phyloP scores from a whole-genome alignment of 2,113 vertebrate genomes.

The Anoura caudifer region DNA sequence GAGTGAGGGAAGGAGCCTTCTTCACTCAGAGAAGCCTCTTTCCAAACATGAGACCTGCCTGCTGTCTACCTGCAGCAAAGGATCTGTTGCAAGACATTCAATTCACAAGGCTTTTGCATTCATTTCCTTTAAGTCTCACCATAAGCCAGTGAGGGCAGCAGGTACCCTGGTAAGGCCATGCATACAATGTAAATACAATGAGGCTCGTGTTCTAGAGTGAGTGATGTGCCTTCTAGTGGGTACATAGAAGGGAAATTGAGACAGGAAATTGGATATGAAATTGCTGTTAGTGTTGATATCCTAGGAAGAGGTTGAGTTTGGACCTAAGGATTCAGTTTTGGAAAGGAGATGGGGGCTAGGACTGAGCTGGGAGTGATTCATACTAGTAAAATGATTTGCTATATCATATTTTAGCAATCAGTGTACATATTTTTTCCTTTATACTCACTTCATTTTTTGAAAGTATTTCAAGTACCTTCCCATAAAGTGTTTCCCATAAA shows the following conservation, averaged over 20 bases:
- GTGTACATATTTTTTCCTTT: neutral
- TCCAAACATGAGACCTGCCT: neutral
- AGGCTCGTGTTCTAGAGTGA: neutral
- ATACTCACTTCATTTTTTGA: neutral
- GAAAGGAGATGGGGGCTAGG: neutral
- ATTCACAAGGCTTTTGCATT: neutral
- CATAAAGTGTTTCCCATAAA: neutral
- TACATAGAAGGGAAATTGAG: neutral
- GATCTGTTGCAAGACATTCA: neutral
- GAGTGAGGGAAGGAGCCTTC: neutral
- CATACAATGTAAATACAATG: neutral
- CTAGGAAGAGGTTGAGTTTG: neutral
- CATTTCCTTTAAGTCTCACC: neutral
- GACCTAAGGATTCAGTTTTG: neutral
- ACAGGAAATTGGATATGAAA: neutral
- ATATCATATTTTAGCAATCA: neutral
- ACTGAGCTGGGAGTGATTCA: neutral
- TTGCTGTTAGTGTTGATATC: neutral
- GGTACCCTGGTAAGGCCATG: neutral
- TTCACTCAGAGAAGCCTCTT: neutral
- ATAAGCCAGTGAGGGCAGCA: neutral
- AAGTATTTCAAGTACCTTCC: conserved; percentile 22
- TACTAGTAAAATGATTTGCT: neutral
- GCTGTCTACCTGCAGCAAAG: neutral
- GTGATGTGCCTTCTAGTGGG: neutral